These are phyloP conservation scores for Myotis brandtii DNA, from an alignment of 2,113 vertebrate species.

Conservation along the genomic window DNA sequence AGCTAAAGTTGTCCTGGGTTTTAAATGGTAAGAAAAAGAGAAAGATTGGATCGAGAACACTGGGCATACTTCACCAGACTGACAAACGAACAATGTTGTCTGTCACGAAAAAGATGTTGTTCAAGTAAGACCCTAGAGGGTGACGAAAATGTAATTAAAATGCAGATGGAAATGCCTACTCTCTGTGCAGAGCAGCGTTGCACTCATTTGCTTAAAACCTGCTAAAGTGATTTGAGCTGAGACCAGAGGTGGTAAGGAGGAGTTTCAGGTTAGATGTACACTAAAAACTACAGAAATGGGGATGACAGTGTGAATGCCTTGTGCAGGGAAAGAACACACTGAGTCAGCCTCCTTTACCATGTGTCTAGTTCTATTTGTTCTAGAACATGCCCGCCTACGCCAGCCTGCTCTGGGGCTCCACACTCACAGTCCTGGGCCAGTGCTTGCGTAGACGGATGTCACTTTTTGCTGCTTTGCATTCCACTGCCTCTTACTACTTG, in stretches of 20 bases:
- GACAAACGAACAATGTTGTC: background rate
- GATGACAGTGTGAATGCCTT: too few relatives aligned
- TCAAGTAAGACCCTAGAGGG: background rate
- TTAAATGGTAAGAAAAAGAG: background rate
- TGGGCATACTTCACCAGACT: background rate
- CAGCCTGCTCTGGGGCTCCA: too few relatives aligned
- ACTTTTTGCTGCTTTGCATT: background rate
- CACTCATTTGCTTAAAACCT: background rate
- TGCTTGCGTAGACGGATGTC: background rate
- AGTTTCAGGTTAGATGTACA: background rate
- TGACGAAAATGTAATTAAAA: slow-evolving; percentile 14
- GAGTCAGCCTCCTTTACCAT: too few relatives aligned
- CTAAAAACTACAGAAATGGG: background rate
- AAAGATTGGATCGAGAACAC: background rate
- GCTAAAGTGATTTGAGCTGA: background rate
- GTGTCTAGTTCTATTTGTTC: too few relatives aligned
- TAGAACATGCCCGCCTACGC: rapidly evolving
- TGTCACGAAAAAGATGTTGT: background rate
- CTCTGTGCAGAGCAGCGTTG: background rate
- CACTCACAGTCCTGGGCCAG: rapidly evolving
- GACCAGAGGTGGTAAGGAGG: background rate
- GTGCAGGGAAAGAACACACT: background rate
- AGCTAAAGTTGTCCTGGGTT: background rate
- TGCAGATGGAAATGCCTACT: background rate
- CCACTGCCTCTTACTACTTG: background rate